phyloP scores from a whole-genome alignment of 2,888 invertebrate species.

The Osmoderma eremita region DNA sequence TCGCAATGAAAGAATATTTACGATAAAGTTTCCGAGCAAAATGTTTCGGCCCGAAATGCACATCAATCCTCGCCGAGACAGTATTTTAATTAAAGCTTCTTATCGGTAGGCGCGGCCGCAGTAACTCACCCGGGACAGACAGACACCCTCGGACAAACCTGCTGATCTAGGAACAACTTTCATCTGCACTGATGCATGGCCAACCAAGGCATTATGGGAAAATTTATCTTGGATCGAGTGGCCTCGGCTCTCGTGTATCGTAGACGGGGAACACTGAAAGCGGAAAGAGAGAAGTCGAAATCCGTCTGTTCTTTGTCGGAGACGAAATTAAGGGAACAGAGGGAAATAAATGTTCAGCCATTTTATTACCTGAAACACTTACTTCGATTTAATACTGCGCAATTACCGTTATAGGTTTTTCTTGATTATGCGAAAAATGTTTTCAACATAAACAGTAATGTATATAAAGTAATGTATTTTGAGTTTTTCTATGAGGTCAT shows the following conservation, averaged over 20 bases:
- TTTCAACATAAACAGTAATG: too few relatives aligned
- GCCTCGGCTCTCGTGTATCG: conserved; percentile 38
- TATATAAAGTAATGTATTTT: too few relatives aligned
- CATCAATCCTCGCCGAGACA: conserved; percentile 65
- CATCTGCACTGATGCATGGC: conserved; percentile 64
- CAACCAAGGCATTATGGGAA: conserved; percentile 46
- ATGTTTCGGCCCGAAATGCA: conserved; percentile 54
- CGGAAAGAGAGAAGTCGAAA: conserved; percentile 34
- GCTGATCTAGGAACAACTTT: conserved; percentile 65
- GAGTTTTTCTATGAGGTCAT: too few relatives aligned
- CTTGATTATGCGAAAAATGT: too few relatives aligned
- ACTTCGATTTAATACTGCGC: background rate
- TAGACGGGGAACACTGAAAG: conserved; percentile 21
- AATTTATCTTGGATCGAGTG: conserved; percentile 45
- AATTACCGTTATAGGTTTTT: background rate
- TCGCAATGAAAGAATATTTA: conserved; percentile 35
- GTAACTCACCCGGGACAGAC: conserved; percentile 63
- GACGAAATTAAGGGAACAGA: conserved; percentile 9
- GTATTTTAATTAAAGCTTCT: conserved; percentile 67
- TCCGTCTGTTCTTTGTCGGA: conserved; percentile 1
- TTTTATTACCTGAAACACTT: conserved; percentile 2
- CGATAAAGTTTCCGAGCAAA: conserved; percentile 39
- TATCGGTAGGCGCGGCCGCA: conserved; percentile 65
- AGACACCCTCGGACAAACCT: conserved; percentile 63
- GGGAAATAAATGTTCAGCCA: conserved; percentile 20